Percentiles rank a stretch among this genome's conserved stretches.
Conservation (phyloP, 2,113 vertebrate species). For the Corythornis vintsioides region DNA sequence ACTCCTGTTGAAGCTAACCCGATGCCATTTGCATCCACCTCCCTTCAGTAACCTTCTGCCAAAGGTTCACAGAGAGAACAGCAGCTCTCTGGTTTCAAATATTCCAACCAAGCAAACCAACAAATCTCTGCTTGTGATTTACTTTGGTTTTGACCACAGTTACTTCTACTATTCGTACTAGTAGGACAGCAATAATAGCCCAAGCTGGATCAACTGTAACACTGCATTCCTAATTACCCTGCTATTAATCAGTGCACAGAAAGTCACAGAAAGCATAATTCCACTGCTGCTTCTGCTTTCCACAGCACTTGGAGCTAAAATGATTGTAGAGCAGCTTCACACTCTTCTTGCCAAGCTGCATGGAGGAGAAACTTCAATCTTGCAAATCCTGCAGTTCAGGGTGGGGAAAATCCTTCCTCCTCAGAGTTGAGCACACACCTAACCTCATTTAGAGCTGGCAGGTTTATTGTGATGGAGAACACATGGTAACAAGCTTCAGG, state of each 20-base stretch:
- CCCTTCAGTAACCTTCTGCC: not conserved
- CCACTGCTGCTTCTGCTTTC: not conserved
- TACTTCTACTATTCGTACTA: not conserved
- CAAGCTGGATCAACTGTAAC: not conserved
- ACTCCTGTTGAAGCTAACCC: not conserved
- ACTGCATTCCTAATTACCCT: not conserved
- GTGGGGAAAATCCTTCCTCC: not conserved
- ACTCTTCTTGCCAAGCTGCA: not conserved
- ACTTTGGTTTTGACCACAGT: not conserved
- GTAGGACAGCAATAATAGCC: not conserved
- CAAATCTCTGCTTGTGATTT: accelerated
- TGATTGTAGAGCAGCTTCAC: not conserved
- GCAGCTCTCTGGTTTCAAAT: not conserved
- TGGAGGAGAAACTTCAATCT: not conserved
- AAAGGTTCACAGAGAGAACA: not conserved
- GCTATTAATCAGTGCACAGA: not conserved
- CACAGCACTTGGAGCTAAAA: not conserved
- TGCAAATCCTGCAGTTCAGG: not conserved
- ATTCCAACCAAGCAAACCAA: not conserved
- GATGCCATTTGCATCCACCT: not conserved
- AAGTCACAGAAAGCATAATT: not conserved
- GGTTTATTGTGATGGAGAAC: not conserved
- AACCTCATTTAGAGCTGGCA: not conserved
- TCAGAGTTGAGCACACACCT: not conserved
- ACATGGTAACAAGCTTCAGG: not conserved